phyloP scores from a whole-genome alignment of 2,888 invertebrate genomes.

The Philhelius pedissequus region DNA sequence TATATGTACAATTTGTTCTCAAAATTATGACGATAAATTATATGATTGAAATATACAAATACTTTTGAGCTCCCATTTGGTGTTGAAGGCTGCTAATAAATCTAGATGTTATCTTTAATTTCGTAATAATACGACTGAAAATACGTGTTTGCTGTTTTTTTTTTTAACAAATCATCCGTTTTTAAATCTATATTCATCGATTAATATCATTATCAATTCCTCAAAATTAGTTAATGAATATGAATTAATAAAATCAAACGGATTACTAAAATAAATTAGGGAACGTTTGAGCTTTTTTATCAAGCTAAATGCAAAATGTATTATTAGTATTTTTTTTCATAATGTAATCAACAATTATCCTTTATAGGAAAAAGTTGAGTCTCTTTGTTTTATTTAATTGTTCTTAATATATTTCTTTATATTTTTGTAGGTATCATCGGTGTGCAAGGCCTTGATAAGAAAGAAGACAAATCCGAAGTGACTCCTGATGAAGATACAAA shows the following conservation, averaged over 20 bases:
- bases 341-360: no score
- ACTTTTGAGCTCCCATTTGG: not conserved
- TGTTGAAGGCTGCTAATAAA: not conserved
- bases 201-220: not conserved
- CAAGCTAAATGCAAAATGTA: no score
- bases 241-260: not conserved
- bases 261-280: no score
- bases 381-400: no score
- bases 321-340: no score
- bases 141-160: not conserved
- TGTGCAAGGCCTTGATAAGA: conserved; percentile 70
- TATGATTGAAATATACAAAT: not conserved
- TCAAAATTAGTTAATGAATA: not conserved
- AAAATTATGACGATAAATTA: not conserved
- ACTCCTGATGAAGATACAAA: conserved; percentile 48
- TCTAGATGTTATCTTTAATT: not conserved
- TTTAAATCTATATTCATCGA: not conserved
- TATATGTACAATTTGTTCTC: not conserved
- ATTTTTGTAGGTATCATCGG: conserved; percentile 69
- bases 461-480: conserved; percentile 68
- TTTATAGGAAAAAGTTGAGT: no score
- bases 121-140: not conserved
- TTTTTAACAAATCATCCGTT: not conserved
- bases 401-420: not conserved
- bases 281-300: no score